Evolutionary conservation across 2,888 invertebrate genomes (phyloP), one percentile per base, ranked within the genome.

Genomic region (Ophion ellenae): DNA sequence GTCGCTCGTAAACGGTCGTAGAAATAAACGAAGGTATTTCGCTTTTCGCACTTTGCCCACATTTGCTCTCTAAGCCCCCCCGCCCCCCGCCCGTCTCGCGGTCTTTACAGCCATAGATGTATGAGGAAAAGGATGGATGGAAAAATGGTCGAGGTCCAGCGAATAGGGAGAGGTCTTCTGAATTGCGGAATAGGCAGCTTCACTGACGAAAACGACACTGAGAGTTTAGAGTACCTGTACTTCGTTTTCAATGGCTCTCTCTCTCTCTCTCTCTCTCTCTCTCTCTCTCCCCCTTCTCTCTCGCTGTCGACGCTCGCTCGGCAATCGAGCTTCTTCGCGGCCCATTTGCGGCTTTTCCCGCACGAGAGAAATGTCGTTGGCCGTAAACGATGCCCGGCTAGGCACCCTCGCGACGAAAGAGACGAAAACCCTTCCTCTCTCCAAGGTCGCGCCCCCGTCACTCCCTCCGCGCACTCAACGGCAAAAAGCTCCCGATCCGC

Each of bases 311-410:
- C 71, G 53, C 81, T 70, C 47, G 75, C 77, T 74, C 81, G 73
- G 76, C 81, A 81, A 81, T 80, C 77, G 80, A 78, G 76, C 70
- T 67, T 75, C 83, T 85, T 83, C 81, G 81, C 78, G 85, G 85
- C 64, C 83, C 87, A 87, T 87, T 85, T 83, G 67, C 75, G 85
- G 82, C 82, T 85, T 85, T 86, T 83, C 69, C 77, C 40, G 61
- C 78, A 74, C 64, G 70, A 85, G 78, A 82, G 78, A 82, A 78
- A 77, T 57, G 73, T 73, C 74, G 63, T 53, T 11, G 24, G 45
- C 73, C 59, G 64, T 64, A 80, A 84, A 77, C 74, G 59, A 53
- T 69, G 63, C 66, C 77, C 75, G 53, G 36, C n/a, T 24, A 63
- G 24, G 24, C 59, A 32, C 61, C 47, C 71, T 47, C 75, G 78